Percentiles rank a stretch among this genome's conserved stretches.
Evolutionary conservation across 2,113 vertebrate genomes (phyloP).

Genomic region (Danionella cerebrum): DNA sequence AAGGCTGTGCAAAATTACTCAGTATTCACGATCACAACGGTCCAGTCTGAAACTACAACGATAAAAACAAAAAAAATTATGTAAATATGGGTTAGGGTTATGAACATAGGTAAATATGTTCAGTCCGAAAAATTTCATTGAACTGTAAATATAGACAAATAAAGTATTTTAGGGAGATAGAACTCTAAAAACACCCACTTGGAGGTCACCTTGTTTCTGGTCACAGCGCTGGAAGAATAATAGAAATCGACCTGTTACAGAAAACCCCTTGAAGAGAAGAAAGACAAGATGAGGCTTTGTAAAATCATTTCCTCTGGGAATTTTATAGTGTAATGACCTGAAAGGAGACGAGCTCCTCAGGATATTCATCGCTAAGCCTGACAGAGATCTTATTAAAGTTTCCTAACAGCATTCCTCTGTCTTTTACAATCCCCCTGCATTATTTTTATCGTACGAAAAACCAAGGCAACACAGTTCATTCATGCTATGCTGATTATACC

Average conservation of each 20-base stretch:
- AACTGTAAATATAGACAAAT: background rate
- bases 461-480: background rate
- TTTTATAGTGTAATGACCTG: conserved; percentile 1
- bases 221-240: background rate
- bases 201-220: background rate
- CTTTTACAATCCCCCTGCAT: background rate
- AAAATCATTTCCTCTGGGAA: conserved; percentile 4
- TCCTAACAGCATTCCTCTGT: background rate
- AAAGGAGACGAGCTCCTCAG: conserved; percentile 13
- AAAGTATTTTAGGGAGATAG: too few species aligned
- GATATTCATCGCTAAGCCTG: conserved; percentile 8
- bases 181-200: background rate
- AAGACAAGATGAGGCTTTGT: conserved; percentile 20
- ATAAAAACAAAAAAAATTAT: too few species aligned
- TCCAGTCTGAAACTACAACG: too few species aligned
- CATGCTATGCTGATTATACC: background rate
- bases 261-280: conserved; percentile 30
- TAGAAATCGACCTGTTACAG: conserved; percentile 12
- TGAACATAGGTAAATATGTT: too few species aligned
- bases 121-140: too few species aligned
- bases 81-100: too few species aligned
- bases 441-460: background rate
- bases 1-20: too few species aligned
- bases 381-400: conserved; percentile 24
- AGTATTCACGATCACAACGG: too few species aligned